Evolutionary conservation across 2,113 vertebrate genomes (phyloP).

Genomic region (Apaloderma vittatum): DNA sequence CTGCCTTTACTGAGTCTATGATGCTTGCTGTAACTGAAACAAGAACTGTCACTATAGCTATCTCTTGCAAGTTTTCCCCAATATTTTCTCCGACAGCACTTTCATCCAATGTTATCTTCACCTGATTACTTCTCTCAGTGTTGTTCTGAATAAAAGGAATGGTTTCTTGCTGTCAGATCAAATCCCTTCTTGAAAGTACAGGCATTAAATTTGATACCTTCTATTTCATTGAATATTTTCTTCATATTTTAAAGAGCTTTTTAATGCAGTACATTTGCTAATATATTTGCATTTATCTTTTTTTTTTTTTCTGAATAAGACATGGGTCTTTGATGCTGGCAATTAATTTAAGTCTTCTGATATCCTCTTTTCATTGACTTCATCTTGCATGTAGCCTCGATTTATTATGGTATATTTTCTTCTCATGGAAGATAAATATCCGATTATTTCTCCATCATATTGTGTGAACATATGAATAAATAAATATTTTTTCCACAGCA

Average conservation of each 20-base stretch:
- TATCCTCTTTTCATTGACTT: background rate
- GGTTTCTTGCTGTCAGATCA: constrained; percentile 24
- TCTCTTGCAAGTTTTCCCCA: constrained; percentile 33
- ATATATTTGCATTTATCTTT: background rate
- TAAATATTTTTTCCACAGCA: background rate
- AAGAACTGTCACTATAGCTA: constrained; percentile 52
- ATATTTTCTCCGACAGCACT: constrained; percentile 56
- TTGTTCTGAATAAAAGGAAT: constrained; percentile 46
- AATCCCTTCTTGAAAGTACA: constrained; percentile 8
- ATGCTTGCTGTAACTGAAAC: constrained; percentile 26
- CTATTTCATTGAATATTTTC: background rate
- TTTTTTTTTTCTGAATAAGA: background rate
- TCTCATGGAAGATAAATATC: background rate
- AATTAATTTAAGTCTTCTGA: background rate
- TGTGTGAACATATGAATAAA: background rate
- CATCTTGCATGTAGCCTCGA: background rate
- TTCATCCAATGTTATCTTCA: constrained; percentile 64
- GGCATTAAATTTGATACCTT: background rate
- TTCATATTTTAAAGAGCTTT: background rate
- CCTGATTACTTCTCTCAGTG: constrained; percentile 26
- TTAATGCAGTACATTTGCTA: background rate
- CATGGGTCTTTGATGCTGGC: background rate
- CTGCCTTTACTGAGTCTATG: background rate
- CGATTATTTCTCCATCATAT: background rate
- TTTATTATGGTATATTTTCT: background rate